Conservation (phyloP, 2,888 invertebrate genomes). For the Notodonta dromedarius region DNA sequence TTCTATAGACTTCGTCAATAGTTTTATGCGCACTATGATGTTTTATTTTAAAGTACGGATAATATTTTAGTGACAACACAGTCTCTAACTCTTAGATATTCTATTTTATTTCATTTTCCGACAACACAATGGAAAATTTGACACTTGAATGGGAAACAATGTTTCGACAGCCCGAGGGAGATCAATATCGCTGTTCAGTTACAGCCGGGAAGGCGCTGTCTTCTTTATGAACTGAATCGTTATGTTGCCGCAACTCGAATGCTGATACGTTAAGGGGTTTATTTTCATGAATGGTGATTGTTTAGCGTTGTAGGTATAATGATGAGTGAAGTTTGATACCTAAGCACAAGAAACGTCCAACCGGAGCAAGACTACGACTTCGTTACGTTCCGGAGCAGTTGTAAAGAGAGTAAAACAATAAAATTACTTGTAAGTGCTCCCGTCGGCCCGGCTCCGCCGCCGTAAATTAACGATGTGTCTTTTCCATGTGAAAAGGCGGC, state of each 20-base stretch:
- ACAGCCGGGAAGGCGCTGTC: conserved; percentile 31
- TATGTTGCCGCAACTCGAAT: conserved; percentile 23
- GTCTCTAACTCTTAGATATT: conserved; percentile 13
- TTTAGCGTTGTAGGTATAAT: not conserved
- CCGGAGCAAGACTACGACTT: too few species aligned
- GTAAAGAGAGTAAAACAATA: too few species aligned
- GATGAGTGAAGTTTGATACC: too few species aligned
- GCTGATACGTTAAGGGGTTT: not conserved
- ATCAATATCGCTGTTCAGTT: conserved; percentile 45
- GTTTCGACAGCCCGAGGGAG: conserved; percentile 39
- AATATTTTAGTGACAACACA: not conserved
- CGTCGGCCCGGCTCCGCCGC: too few species aligned
- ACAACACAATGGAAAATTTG: conserved; percentile 56
- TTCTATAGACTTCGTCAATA: not conserved
- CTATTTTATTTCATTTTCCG: conserved; percentile 39
- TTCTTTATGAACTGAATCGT: conserved; percentile 26
- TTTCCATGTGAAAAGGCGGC: too few species aligned
- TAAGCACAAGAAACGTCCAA: too few species aligned
- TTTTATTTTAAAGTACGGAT: too few species aligned
- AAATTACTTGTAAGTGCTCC: too few species aligned
- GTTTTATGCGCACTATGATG: too few species aligned
- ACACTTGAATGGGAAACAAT: conserved; percentile 47
- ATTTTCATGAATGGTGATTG: not conserved
- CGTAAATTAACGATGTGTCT: too few species aligned
- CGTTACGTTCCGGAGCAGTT: too few species aligned